Evolutionary conservation across 2,113 vertebrate species (phyloP).

Genomic region (Chiloscyllium plagiosum): DNA sequence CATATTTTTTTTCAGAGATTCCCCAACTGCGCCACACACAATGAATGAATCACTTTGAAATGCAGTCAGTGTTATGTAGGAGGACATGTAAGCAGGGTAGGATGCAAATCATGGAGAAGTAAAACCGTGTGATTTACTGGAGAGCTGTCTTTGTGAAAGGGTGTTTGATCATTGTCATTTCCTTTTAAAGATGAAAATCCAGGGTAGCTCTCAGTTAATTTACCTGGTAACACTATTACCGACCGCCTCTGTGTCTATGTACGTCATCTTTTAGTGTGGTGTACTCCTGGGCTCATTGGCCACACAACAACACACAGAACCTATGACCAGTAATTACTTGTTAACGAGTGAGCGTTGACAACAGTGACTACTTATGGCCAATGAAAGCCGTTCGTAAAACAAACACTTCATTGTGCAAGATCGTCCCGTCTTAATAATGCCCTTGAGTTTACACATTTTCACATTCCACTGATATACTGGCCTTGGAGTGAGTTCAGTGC

Average conservation of each 20-base stretch:
- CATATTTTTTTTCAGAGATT: not conserved
- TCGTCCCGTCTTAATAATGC: no score
- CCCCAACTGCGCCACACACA: not conserved
- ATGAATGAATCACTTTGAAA: slow-evolving; percentile 7
- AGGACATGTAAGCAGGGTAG: not conserved
- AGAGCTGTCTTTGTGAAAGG: not conserved
- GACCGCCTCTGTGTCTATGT: not conserved
- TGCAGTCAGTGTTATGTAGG: not conserved
- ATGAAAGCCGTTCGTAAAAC: no score
- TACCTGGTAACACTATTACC: no score
- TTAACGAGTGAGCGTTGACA: no score
- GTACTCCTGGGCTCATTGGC: no score
- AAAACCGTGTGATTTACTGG: not conserved
- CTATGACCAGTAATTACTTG: no score
- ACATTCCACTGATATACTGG: not conserved
- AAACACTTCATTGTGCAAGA: no score
- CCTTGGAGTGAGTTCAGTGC: not conserved
- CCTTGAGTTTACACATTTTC: no score
- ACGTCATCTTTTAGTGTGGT: no score
- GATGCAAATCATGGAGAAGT: not conserved
- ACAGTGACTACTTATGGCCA: no score
- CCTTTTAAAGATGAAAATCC: not conserved
- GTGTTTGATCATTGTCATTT: not conserved
- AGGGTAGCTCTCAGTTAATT: not conserved
- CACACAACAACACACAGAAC: no score